Conservation (phyloP, 2,888 invertebrate genomes). For the Monoplex corrugatus region DNA sequence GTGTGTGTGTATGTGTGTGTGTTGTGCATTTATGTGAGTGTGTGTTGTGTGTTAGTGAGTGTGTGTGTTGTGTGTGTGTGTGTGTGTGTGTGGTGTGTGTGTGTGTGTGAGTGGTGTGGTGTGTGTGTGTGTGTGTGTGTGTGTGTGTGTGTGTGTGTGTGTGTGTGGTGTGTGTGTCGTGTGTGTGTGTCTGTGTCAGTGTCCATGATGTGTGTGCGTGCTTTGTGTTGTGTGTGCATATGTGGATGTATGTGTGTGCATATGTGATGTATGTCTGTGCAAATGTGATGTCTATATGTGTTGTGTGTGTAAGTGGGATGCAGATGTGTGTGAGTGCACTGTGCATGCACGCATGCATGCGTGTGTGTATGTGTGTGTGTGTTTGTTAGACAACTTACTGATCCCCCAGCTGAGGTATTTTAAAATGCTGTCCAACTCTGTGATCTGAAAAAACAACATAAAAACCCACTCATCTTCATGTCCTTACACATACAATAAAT, state of each 20-base stretch:
- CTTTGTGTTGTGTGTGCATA: neutral
- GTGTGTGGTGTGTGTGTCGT: no score
- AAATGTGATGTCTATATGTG: no score
- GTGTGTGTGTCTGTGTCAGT: neutral
- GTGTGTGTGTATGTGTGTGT: neutral
- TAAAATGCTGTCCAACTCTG: conserved; percentile 90
- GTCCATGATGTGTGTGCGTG: neutral
- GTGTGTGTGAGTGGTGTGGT: no score
- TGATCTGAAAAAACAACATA: conserved; percentile 85
- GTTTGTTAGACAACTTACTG: conserved; percentile 58
- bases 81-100: neutral
- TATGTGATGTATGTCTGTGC: neutral
- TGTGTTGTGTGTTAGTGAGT: neutral
- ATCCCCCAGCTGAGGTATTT: conserved; percentile 88
- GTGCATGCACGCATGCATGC: no score
- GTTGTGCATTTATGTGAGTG: neutral
- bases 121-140: neutral
- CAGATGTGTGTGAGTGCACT: no score
- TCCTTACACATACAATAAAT: no score
- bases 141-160: no score
- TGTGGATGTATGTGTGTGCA: neutral
- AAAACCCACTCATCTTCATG: no score
- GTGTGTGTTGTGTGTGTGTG: neutral
- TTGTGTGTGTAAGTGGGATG: no score
- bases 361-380: neutral